Base-by-base conservation (phyloP, 1,140 invertebrate species). In the Cydia strobilella region DNA sequence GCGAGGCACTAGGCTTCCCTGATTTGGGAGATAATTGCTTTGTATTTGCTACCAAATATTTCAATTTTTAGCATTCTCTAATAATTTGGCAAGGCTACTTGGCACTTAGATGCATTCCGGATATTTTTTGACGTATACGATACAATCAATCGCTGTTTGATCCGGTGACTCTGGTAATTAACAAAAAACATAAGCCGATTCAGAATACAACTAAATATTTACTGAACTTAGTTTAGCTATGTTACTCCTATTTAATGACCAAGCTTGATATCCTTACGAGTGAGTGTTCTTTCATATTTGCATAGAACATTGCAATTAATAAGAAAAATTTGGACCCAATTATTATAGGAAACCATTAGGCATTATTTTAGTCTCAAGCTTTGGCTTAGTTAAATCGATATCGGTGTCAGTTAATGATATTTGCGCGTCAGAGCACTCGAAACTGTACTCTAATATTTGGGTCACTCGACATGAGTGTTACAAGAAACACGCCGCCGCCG, bases 1-100 rank as follows among this genome's bases (percentile, higher is more conserved):
- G 79, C 79, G 84, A 86, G 31, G 25, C 18, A 13, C 35, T 42
- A 48, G 27, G 27, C n/a, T 31, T n/a, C 9, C 23, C 15, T 9
- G 13, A 3, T 23, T 59, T 9, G 4, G n/a, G 18, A 59, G 51
- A 59, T 59, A 59, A 59, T 23, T 59, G 20, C 18, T 59, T 23
- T 59, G 7, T 23, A 23, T 59, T 7, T 59, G 20, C 7, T 59
- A 20, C 54, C 54, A 59, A 59, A 23, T 59, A 59, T 59, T 59
- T 59, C 54, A 20, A 59, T 59, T 59, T 59, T 23, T 59, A 59
- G 54, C 54, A 59, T 59, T 59, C 54, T 59, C 18, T 59, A 9
- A 23, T 59, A 12, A n/a, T 23, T 59, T 59, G 54, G 54, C 54
- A 59, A 59, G 54, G 54, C 54, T 59, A 23, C 18, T 59, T 20